Evolutionary conservation across 1,140 invertebrate genomes (phyloP), one percentile per base, ranked within the genome.

Genomic region (Lutraria rhynchaena): DNA sequence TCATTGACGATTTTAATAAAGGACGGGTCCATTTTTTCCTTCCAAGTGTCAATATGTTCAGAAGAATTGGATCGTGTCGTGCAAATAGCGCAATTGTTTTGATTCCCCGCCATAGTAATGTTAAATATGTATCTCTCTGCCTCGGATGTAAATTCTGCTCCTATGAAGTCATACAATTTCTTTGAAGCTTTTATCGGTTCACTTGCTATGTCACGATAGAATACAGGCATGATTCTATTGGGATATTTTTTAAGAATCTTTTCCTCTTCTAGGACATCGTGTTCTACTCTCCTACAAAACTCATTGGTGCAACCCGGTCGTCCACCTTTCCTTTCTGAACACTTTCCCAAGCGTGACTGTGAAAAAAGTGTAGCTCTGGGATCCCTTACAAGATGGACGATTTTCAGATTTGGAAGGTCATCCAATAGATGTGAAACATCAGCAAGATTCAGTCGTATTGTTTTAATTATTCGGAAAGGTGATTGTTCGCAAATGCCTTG

Each of bases 331-430:
- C 3, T 0, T 3, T 3, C 0, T 13, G 0, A 0, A 57, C 75
- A 78, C 51, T n/a, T 67, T 13, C 75, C 75, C n/a, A 78, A 3
- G 4, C 31, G 1, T 5, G 0, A 0, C 35, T 78, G 75, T 27
- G 75, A 78, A 19, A 27, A 19, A 1, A 67, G 75, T 31, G 75
- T 78, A 1, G 61, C 75, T 0, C 75, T 13, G 19, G 75, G 75
- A 55, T 78, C 75, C 17, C 75, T 1, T 22, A 78, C 75, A 3
- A 78, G 35, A 44, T 78, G 75, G 33, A 78, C 44, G 3, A 78
- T 67, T 31, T 78, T 53, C 22, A 78, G 33, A 41, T 78, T 55
- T 33, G 75, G 75, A 13, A 78, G 24, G 3, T 57, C n/a, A 24
- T 67, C 75, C 24, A 69, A 19, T 19, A 78, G 44, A 37, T 53